Evolutionary conservation across 2,113 vertebrate species (phyloP), one percentile per base, ranked within the genome.

Genomic region (Vicugna pacos): DNA sequence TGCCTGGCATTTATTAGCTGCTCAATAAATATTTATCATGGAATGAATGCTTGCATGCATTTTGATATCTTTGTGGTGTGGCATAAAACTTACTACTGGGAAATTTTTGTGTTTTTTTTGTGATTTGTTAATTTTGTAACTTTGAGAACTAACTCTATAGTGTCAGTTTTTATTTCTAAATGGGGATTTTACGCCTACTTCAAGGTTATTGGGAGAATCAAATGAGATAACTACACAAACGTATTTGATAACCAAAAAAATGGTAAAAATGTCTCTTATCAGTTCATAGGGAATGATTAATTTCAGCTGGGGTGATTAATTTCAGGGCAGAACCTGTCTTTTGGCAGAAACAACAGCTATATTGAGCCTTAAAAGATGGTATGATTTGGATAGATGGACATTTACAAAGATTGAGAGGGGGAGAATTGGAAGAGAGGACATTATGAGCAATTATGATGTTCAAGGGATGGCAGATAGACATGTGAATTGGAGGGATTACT

Each of bases 11-110:
- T 83, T 65, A 64, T 12, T 70, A 42, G 52, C 75, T 93, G 38
- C 65, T 94, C 38, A 80, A 14, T 91, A 87, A 86, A 62, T 73
- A 60, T 77, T 94, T 75, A 58, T 50, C 91, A 46, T 67, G 58
- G 70, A 87, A 48, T 65, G 30, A 52, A 65, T 65, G 69, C 42
- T 77, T 79, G 30, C 16, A 62, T 93, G 19, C 58, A 54, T 90
- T 87, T 65, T 79, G 88, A 60, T 60, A 38, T 91, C 32, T 88
- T 80, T 95, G 48, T 54, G 38, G 20, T 88, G 0, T 48, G 73
- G 48, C 38, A 69, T 91, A 52, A 89, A 88, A 26, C 30, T 58
- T 91, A n/a, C 15, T 80, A 50, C 14, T 77, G 32, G 56, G 83
- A 77, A 87, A 65, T 11, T 67, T 93, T 79, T 35, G 6, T n/a